A percentile compares a stretch with the other conserved stretches of the same genome.
Evolutionary conservation across 1,140 invertebrate species (phyloP).

Genomic region (Oryzaephilus surinamensis): DNA sequence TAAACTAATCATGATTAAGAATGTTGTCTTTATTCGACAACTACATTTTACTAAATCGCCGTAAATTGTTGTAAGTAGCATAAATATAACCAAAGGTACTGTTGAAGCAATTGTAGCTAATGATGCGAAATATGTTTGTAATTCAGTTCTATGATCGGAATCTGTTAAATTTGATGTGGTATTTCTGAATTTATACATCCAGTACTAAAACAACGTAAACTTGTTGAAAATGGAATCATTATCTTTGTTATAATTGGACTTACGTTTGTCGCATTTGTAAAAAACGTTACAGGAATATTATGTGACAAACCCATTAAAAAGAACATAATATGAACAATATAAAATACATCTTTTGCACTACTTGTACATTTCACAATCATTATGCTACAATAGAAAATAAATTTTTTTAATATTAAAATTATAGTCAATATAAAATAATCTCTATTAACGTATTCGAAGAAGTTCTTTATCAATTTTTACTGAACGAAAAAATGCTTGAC

Average conservation of each 20-base stretch:
- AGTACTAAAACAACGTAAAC: too few relatives aligned
- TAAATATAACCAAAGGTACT: neutral
- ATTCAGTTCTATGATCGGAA: slow-evolving; percentile 1
- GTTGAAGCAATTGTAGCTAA: neutral
- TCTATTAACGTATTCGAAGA: too few relatives aligned
- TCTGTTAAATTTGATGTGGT: neutral
- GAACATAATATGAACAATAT: too few relatives aligned
- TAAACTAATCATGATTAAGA: neutral
- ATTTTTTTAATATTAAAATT: too few relatives aligned
- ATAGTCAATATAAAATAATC: too few relatives aligned
- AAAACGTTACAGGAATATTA: too few relatives aligned
- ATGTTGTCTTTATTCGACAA: neutral
- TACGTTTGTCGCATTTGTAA: slow-evolving; percentile 4
- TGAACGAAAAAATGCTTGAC: too few relatives aligned
- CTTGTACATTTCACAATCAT: too few relatives aligned
- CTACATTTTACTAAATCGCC: neutral
- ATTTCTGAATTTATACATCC: slow-evolving; percentile 8
- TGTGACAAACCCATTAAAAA: too few relatives aligned
- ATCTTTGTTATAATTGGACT: neutral
- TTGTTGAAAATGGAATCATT: neutral
- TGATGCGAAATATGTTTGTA: slow-evolving; percentile 2
- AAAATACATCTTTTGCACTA: too few relatives aligned
- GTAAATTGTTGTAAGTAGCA: neutral
- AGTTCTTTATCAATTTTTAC: too few relatives aligned
- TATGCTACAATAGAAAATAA: too few relatives aligned